Evolutionary conservation across 2,797 vertebrate genomes (phyloP).

Genomic region (Pseudomugil tenellus): DNA sequence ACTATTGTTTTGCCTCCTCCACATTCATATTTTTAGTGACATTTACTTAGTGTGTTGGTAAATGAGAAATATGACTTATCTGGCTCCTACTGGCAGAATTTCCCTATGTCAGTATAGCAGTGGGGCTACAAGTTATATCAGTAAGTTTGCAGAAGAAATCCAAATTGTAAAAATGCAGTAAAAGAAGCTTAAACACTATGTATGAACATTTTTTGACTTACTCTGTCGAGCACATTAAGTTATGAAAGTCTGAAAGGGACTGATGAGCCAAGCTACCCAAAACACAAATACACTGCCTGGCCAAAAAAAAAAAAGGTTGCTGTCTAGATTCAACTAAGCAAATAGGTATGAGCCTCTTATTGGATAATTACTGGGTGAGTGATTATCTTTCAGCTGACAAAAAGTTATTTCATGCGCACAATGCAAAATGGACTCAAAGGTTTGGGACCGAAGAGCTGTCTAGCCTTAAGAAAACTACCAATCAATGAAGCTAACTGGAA

Average conservation of each 20-base stretch:
- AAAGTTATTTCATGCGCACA: too few species aligned
- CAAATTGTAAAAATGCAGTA: neutral
- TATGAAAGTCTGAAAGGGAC: neutral
- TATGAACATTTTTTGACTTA: neutral
- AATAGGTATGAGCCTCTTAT: too few species aligned
- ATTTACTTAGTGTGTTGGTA: slow-evolving; percentile 37
- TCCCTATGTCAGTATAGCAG: slow-evolving; percentile 23
- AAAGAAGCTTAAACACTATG: too few species aligned
- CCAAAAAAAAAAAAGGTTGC: too few species aligned
- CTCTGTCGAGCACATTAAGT: neutral
- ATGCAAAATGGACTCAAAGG: too few species aligned
- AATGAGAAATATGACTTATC: slow-evolving; percentile 42
- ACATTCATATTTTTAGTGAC: slow-evolving; percentile 46
- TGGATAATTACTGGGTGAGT: too few species aligned
- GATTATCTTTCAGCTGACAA: too few species aligned
- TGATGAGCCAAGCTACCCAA: neutral
- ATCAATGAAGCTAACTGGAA: too few species aligned
- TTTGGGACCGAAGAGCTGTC: too few species aligned
- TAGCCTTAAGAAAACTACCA: too few species aligned
- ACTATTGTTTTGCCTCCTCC: slow-evolving; percentile 50
- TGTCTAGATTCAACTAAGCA: too few species aligned
- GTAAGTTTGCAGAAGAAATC: slow-evolving; percentile 3
- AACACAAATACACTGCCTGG: too few species aligned
- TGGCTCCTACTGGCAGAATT: slow-evolving; percentile 53
- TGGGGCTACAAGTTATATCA: neutral